These are phyloP conservation scores for Helicolenus hilgendorfi DNA, from an alignment of 2,797 vertebrate genomes.

Conservation along the genomic window DNA sequence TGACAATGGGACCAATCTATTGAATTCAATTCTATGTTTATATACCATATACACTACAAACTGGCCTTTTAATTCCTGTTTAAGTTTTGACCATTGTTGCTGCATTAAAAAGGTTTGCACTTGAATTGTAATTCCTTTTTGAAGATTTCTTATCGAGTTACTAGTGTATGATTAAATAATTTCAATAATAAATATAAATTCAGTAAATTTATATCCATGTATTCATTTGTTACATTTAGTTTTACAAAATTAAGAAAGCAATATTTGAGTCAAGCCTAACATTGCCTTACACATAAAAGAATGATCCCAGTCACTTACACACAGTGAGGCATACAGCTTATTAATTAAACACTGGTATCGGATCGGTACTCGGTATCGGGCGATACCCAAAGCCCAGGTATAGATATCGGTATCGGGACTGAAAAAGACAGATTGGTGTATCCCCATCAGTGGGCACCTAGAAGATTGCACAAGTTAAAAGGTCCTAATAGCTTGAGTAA, in stretches of 20 bases:
- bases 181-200: neutral
- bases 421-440: neutral
- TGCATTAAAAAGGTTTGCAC: neutral
- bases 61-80: too few relatives aligned
- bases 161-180: neutral
- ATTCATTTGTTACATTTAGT: neutral
- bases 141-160: neutral
- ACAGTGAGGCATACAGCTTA: neutral
- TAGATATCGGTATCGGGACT: neutral
- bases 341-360: too few relatives aligned
- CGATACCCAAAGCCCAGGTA: neutral
- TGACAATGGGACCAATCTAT: neutral
- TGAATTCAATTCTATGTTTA: too few relatives aligned
- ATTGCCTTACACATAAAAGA: neutral
- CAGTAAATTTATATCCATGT: neutral
- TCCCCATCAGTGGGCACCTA: neutral
- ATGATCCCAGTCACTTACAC: neutral
- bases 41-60: too few relatives aligned
- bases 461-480: neutral
- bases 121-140: neutral
- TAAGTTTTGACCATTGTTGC: neutral
- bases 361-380: too few relatives aligned
- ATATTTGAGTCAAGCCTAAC: neutral
- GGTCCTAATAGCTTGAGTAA: constrained; percentile 18
- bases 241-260: neutral